Conservation (phyloP, 2,797 vertebrate species). For the Hapalemur alaotrensis region DNA sequence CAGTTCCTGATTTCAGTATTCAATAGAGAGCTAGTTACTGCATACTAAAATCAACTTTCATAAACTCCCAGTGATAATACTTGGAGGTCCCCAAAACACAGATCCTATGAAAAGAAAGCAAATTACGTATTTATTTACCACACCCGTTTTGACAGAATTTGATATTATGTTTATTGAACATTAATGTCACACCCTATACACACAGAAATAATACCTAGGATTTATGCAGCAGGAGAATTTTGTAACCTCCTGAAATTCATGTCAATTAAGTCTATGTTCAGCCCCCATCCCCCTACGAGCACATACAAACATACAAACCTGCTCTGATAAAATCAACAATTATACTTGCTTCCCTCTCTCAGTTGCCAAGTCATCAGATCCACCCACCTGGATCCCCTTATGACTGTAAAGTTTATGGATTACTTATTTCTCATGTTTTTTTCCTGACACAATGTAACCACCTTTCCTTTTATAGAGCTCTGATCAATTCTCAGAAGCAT, state of each 20-base stretch:
- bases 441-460: constrained; percentile 35
- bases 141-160: neutral
- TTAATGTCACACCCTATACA: neutral
- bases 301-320: constrained; percentile 30
- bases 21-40: neutral
- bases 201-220: neutral
- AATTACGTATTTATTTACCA: neutral
- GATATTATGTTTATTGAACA: neutral
- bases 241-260: constrained; percentile 43
- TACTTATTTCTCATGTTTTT: constrained; percentile 65
- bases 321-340: constrained; percentile 74
- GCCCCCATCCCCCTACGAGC: neutral
- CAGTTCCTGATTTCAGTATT: constrained; percentile 8
- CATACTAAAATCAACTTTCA: constrained; percentile 34
- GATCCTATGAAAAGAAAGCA: constrained; percentile 12
- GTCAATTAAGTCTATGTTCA: constrained; percentile 44
- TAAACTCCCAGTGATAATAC: neutral
- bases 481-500: constrained; percentile 53
- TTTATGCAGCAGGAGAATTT: neutral
- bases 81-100: neutral
- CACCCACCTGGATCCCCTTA: constrained; percentile 61
- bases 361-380: constrained; percentile 68
- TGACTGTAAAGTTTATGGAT: constrained; percentile 71
- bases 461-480: constrained; percentile 43
- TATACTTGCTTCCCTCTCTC: constrained; percentile 53